Conservation (phyloP, 2,113 vertebrate genomes). For the Mandrillus leucophaeus region DNA sequence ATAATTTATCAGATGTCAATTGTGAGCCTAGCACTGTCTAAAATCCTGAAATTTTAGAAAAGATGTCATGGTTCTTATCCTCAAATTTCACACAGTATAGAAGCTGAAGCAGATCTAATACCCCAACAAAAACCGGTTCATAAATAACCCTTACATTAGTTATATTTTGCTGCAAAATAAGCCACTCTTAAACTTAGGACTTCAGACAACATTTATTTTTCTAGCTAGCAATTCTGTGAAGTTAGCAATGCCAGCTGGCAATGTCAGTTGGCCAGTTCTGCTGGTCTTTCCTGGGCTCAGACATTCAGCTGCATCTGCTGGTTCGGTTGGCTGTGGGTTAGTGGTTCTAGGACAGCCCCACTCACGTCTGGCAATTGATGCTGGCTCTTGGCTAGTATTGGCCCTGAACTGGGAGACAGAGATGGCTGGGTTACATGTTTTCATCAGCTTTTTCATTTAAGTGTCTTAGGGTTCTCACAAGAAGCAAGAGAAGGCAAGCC, state of each 20-base stretch:
- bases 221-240: background rate
- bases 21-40: background rate
- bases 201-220: background rate
- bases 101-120: background rate
- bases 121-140: background rate
- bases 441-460: background rate
- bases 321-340: background rate
- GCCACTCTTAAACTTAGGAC: background rate
- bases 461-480: background rate
- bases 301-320: background rate
- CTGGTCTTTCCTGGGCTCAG: background rate
- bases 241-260: background rate
- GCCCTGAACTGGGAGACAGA: background rate
- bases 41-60: conserved; percentile 38
- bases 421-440: background rate
- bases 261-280: background rate
- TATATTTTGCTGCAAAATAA: background rate
- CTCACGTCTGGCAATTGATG: background rate
- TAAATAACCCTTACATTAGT: background rate
- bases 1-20: background rate
- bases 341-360: background rate
- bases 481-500: background rate
- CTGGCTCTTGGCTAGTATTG: background rate
- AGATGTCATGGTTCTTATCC: background rate
- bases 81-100: background rate